phyloP scores from a whole-genome alignment of 1,140 invertebrate genomes.

The Drosophila oshimai region DNA sequence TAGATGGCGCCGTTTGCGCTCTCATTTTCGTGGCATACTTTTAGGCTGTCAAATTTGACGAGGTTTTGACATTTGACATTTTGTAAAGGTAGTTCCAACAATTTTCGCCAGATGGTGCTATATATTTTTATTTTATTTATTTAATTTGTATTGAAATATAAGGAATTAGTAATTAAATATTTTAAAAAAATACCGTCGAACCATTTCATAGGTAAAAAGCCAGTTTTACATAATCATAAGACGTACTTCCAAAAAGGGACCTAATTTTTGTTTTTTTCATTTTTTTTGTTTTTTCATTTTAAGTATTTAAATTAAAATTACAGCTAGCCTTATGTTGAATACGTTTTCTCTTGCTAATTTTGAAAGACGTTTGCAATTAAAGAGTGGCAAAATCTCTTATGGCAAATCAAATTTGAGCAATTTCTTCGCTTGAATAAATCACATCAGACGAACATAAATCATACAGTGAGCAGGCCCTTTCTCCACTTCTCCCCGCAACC shows the following conservation, averaged over 20 bases:
- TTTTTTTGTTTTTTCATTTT: neutral
- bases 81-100: neutral
- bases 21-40: conserved; percentile 3
- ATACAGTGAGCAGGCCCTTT: conserved; percentile 51
- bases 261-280: no score
- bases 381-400: conserved; percentile 52
- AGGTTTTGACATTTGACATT: neutral
- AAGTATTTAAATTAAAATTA: neutral
- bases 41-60: conserved; percentile 23
- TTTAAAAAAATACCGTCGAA: no score
- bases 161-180: no score
- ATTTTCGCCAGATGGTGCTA: neutral
- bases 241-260: no score
- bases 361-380: conserved; percentile 27
- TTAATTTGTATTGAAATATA: neutral
- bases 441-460: conserved; percentile 80
- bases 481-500: neutral
- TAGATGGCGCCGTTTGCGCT: conserved; percentile 29
- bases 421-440: conserved; percentile 79
- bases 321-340: no score
- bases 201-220: no score
- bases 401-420: conserved; percentile 75
- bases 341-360: neutral
- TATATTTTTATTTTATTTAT: neutral
- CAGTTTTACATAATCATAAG: no score